Evolutionary conservation across 2,888 invertebrate species (phyloP).

Genomic region (Lymantria dispar): DNA sequence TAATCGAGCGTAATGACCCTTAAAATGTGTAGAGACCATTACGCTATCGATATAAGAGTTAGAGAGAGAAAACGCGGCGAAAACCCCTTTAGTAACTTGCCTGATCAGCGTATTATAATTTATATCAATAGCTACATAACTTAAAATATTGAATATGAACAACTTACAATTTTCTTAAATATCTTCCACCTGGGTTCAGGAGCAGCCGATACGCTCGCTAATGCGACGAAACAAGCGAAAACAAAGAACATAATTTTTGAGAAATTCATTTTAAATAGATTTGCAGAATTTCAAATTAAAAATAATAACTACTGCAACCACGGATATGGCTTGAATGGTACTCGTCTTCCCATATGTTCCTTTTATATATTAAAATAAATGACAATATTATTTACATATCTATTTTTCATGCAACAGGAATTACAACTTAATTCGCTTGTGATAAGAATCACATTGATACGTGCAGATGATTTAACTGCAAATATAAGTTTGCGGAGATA

Average conservation of each 20-base stretch:
- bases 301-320: background rate
- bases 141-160: background rate
- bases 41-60: too few relatives aligned
- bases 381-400: background rate
- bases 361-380: background rate
- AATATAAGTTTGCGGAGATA: background rate
- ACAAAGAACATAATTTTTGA: conserved; percentile 43
- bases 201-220: conserved; percentile 44
- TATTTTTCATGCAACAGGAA: background rate
- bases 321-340: background rate
- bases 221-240: conserved; percentile 45
- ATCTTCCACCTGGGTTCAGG: conserved; percentile 53
- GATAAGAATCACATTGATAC: background rate
- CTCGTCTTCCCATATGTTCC: background rate
- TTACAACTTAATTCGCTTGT: background rate
- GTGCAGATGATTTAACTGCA: background rate
- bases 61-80: too few relatives aligned
- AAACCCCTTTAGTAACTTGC: too few relatives aligned
- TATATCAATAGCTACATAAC: too few relatives aligned
- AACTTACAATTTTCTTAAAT: conserved; percentile 58
- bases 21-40: too few relatives aligned
- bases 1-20: too few relatives aligned
- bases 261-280: conserved; percentile 44
- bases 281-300: too few relatives aligned
- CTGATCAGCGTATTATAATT: too few relatives aligned